Conservation (phyloP, 2,888 invertebrate genomes). For the Chelonus formosanus region DNA sequence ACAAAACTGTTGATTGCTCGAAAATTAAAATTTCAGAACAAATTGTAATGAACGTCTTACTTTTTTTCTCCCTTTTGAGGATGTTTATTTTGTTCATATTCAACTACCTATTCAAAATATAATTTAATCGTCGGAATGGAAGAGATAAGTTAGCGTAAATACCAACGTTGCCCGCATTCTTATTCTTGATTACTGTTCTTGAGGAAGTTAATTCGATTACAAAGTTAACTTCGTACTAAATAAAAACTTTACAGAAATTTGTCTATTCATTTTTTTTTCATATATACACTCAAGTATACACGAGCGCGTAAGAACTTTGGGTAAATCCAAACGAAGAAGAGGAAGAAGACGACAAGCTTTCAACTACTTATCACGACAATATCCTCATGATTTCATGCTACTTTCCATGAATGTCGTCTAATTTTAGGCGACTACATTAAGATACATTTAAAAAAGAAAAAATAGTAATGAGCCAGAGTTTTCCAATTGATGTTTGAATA, state of each 20-base stretch:
- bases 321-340: conserved; percentile 14
- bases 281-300: background rate
- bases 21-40: too few species aligned
- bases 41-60: too few species aligned
- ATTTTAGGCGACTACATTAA: too few species aligned
- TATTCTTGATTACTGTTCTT: conserved; percentile 61
- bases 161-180: conserved; percentile 59
- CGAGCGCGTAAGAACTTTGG: background rate
- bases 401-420: too few species aligned
- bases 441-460: too few species aligned
- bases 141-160: conserved; percentile 62
- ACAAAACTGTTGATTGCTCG: too few species aligned
- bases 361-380: conserved; percentile 40
- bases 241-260: conserved; percentile 16
- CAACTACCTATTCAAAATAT: background rate
- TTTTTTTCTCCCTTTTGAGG: too few species aligned
- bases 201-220: conserved; percentile 53
- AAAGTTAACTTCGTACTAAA: conserved; percentile 32
- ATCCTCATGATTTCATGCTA: conserved; percentile 43
- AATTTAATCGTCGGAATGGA: conserved; percentile 47
- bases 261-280: conserved; percentile 6
- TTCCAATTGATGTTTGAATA: too few species aligned
- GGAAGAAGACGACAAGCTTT: conserved; percentile 12
- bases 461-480: too few species aligned
- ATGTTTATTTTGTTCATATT: too few species aligned